Evolutionary conservation across 2,888 invertebrate species (phyloP).

Genomic region (Seira sanloemensis): DNA sequence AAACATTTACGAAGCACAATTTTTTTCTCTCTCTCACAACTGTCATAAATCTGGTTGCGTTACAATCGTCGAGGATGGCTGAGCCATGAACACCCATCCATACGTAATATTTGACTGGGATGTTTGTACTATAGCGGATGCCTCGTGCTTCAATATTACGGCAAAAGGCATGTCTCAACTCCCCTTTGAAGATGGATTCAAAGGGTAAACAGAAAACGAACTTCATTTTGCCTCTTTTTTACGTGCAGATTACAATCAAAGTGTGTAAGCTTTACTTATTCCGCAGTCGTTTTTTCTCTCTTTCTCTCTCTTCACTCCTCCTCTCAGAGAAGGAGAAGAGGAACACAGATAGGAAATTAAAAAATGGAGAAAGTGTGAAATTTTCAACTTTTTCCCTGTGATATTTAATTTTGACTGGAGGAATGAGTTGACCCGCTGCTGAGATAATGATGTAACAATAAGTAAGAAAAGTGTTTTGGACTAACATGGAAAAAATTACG

Average conservation of each 20-base stretch:
- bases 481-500: neutral
- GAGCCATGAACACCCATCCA: constrained; percentile 6
- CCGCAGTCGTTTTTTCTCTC: neutral
- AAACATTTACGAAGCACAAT: constrained; percentile 58
- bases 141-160: neutral
- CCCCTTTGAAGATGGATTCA: constrained; percentile 28
- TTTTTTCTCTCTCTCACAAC: constrained; percentile 65
- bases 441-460: constrained; percentile 48
- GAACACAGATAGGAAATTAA: constrained; percentile 58
- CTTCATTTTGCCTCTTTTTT: constrained; percentile 44
- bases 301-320: constrained; percentile 26
- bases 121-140: neutral
- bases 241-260: constrained; percentile 62
- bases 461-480: constrained; percentile 10
- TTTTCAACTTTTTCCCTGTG: constrained; percentile 51
- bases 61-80: constrained; percentile 18
- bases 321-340: no score
- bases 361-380: constrained; percentile 59
- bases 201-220: constrained; percentile 27
- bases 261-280: neutral
- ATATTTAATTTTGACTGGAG: constrained; percentile 57
- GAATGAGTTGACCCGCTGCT: constrained; percentile 25
- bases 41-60: constrained; percentile 58
- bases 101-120: constrained; percentile 5
- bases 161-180: constrained; percentile 9